Conservation (phyloP, 2,888 invertebrate species). For the Dynastes maya region DNA sequence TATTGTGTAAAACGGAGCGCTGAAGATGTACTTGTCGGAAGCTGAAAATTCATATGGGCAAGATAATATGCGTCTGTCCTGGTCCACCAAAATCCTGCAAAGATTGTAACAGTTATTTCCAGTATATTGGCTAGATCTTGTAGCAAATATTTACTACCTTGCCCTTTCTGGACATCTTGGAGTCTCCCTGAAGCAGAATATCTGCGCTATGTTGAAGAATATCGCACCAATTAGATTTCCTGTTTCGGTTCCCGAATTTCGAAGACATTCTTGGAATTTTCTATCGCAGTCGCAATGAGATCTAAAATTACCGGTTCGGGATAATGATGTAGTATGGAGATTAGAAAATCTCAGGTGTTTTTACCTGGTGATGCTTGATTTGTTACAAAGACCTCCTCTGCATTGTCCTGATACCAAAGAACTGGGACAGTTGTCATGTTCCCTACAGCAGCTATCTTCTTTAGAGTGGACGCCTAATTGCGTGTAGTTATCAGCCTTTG, state of each 20-base stretch:
- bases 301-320: constrained; percentile 62
- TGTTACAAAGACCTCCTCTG: constrained; percentile 79
- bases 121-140: not conserved
- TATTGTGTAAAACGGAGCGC: constrained; percentile 43
- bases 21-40: constrained; percentile 48
- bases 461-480: constrained; percentile 78
- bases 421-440: constrained; percentile 81
- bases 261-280: constrained; percentile 80
- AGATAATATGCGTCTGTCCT: not conserved
- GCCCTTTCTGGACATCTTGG: constrained; percentile 69
- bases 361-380: constrained; percentile 77
- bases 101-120: not conserved
- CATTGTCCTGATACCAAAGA: constrained; percentile 76
- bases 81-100: constrained; percentile 20
- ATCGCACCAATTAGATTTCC: constrained; percentile 82
- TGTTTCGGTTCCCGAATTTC: constrained; percentile 78
- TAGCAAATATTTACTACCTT: constrained; percentile 72
- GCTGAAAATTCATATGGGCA: constrained; percentile 47
- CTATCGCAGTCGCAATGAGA: constrained; percentile 85
- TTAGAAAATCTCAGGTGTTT: not conserved
- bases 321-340: not conserved
- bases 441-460: constrained; percentile 82
- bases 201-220: constrained; percentile 83
- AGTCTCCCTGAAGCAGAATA: constrained; percentile 80
- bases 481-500: constrained; percentile 75